These are phyloP conservation scores for Homarus americanus DNA, from an alignment of 1,140 invertebrate genomes.

Conservation along the genomic window DNA sequence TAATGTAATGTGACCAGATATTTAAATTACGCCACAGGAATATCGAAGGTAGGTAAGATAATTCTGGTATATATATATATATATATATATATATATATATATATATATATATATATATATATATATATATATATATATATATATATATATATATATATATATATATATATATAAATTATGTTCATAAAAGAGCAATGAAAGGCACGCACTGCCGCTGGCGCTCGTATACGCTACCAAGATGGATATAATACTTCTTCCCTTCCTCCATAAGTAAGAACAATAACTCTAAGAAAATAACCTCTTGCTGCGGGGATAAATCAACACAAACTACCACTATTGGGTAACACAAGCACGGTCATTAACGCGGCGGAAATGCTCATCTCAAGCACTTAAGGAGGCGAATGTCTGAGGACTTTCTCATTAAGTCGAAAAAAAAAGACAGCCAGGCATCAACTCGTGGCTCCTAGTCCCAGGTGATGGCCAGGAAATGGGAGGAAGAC, in stretches of 20 bases:
- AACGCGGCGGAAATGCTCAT: neutral
- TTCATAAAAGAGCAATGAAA: too few relatives aligned
- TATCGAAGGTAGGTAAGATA: too few relatives aligned
- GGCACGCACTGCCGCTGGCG: too few relatives aligned
- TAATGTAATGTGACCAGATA: too few relatives aligned
- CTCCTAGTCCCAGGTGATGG: neutral
- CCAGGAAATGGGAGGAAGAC: neutral
- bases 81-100: conserved; percentile 32
- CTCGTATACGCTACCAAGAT: too few relatives aligned
- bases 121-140: conserved; percentile 30
- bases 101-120: conserved; percentile 30
- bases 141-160: conserved; percentile 28
- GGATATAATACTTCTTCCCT: neutral
- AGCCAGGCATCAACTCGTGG: neutral
- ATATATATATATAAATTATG: conserved; percentile 1
- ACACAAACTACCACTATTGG: neutral
- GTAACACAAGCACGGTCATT: neutral
- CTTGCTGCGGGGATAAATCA: neutral
- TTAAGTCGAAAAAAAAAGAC: neutral
- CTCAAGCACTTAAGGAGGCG: neutral
- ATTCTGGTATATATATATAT: neutral
- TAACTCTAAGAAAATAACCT: neutral
- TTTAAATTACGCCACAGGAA: too few relatives aligned
- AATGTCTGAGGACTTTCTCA: conserved; percentile 7
- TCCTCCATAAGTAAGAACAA: neutral